phyloP scores from a whole-genome alignment of 2,797 vertebrate species.

The Falco concolor region DNA sequence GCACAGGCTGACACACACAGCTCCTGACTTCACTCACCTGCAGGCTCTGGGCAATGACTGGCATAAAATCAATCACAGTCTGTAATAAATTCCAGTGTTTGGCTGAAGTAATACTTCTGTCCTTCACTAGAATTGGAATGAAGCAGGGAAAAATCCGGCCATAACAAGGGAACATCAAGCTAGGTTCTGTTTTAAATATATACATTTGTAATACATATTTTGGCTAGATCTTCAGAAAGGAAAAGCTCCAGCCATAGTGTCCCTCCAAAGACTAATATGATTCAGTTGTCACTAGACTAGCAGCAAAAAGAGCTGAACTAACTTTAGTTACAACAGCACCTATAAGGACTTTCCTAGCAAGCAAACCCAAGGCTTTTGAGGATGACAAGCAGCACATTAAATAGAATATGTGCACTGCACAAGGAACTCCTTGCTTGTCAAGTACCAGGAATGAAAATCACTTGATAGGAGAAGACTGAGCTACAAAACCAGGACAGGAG shows the following conservation, averaged over 20 bases:
- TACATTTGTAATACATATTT: background rate
- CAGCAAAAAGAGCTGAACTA: background rate
- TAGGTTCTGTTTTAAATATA: background rate
- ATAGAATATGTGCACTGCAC: background rate
- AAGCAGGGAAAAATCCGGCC: background rate
- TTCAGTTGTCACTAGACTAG: background rate
- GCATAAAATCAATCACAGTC: background rate
- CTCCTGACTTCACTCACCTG: background rate
- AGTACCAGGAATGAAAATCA: background rate
- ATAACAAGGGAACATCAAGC: background rate
- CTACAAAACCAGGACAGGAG: background rate
- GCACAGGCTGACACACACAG: background rate
- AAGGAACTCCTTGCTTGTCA: background rate
- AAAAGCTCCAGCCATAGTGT: background rate
- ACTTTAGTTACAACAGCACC: background rate
- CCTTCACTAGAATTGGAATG: background rate
- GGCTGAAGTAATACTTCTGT: background rate
- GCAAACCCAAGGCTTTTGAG: background rate
- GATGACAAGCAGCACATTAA: background rate
- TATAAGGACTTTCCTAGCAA: background rate
- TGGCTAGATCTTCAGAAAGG: background rate
- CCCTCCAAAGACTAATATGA: background rate
- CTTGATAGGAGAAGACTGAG: background rate
- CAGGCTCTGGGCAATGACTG: background rate
- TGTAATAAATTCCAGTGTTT: background rate